Conservation (phyloP, 2,888 invertebrate genomes). For the Cantharis nigra region DNA sequence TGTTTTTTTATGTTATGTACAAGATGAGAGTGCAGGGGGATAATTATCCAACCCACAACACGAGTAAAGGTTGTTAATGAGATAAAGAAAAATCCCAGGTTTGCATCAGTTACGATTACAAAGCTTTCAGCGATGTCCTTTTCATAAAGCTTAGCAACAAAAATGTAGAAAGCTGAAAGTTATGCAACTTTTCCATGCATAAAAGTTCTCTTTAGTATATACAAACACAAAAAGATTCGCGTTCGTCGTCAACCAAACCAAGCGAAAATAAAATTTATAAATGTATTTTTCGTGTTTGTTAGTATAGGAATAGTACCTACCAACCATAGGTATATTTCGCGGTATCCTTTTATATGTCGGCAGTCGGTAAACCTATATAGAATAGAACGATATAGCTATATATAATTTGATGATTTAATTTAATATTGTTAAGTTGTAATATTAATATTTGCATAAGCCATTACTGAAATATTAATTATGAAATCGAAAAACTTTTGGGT, state of each 20-base stretch:
- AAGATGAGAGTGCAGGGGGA: neutral
- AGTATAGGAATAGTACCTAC: neutral
- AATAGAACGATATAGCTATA: neutral
- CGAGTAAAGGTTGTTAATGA: slow-evolving; percentile 24
- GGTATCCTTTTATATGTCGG: slow-evolving; percentile 2
- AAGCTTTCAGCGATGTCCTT: slow-evolving; percentile 29
- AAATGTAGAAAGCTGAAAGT: slow-evolving; percentile 28
- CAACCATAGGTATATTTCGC: neutral
- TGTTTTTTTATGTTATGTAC: neutral
- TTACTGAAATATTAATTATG: neutral
- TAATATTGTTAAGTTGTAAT: slow-evolving; percentile 6
- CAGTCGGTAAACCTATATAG: slow-evolving; percentile 9
- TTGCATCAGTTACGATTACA: slow-evolving; percentile 17
- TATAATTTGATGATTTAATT: slow-evolving; percentile 23
- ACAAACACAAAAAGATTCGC: slow-evolving; percentile 27
- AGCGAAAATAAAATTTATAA: slow-evolving; percentile 31
- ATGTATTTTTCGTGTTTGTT: slow-evolving; percentile 30
- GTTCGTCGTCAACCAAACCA: slow-evolving; percentile 23
- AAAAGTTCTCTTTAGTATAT: slow-evolving; percentile 21
- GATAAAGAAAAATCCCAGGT: slow-evolving; percentile 23
- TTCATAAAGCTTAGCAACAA: slow-evolving; percentile 23
- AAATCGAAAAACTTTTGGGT: neutral
- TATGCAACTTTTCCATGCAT: slow-evolving; percentile 24
- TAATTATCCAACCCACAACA: neutral
- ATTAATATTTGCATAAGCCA: neutral